A percentile compares a stretch with the other conserved stretches of the same genome.
These are phyloP conservation scores for Benthosema pterotum DNA, from an alignment of 2,797 vertebrate species.

Conservation along the genomic window DNA sequence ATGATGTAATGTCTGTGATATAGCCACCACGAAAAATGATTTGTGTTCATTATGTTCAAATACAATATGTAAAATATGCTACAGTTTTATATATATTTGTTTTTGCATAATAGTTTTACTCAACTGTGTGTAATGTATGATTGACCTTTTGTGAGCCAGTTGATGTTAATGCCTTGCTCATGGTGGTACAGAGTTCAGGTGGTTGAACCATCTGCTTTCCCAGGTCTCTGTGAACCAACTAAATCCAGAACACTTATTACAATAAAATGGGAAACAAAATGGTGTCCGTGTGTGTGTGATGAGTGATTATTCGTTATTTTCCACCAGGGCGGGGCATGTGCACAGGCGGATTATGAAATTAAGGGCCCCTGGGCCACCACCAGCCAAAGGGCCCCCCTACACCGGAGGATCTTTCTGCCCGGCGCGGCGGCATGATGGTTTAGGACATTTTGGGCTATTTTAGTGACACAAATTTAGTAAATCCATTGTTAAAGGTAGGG, in stretches of 20 bases:
- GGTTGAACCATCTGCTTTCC: slow-evolving; percentile 33
- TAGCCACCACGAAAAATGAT: slow-evolving; percentile 45
- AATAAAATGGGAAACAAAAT: slow-evolving; percentile 57
- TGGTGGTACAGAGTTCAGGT: slow-evolving; percentile 34
- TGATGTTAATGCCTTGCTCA: slow-evolving; percentile 27
- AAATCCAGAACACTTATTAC: slow-evolving; percentile 21
- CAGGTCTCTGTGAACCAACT: slow-evolving; percentile 32
- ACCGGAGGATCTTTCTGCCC: too few species aligned
- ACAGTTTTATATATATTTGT: slow-evolving; percentile 34
- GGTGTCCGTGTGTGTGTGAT: slow-evolving; percentile 19
- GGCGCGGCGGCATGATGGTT: too few species aligned
- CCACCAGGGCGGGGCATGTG: too few species aligned
- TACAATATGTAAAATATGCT: slow-evolving; percentile 50
- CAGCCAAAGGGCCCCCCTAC: too few species aligned
- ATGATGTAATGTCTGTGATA: slow-evolving; percentile 46
- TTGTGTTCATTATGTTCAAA: slow-evolving; percentile 49
- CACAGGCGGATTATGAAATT: too few species aligned
- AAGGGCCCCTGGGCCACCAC: too few species aligned
- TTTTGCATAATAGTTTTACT: slow-evolving; percentile 62
- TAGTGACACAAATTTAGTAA: too few species aligned
- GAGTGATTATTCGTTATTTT: too few species aligned
- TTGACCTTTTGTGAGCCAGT: slow-evolving; percentile 35
- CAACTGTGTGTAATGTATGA: slow-evolving; percentile 46
- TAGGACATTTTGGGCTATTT: too few species aligned
- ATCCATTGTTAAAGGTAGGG: too few species aligned